Conservation (phyloP, 2,113 vertebrate species). For the Tyto alba region DNA sequence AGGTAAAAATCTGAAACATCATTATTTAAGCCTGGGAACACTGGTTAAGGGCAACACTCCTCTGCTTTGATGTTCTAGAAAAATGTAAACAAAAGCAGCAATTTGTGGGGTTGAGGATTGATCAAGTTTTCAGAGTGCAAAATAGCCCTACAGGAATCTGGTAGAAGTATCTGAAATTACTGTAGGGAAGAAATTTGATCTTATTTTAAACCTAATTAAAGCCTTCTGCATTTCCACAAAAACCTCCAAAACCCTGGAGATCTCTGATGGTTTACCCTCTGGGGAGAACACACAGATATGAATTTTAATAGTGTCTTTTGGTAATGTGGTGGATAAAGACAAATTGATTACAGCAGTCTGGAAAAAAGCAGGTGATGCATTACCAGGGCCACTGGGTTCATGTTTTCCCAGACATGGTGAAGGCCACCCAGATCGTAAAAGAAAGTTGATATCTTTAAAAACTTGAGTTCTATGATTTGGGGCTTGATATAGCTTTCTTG, state of each 20-base stretch:
- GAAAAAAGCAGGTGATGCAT: slow-evolving; percentile 55
- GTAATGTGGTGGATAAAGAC: slow-evolving; percentile 56
- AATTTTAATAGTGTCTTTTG: slow-evolving; percentile 59
- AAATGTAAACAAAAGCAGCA: slow-evolving; percentile 38
- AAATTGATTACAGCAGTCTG: slow-evolving; percentile 60
- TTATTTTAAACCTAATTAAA: slow-evolving; percentile 52
- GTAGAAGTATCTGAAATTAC: slow-evolving; percentile 43
- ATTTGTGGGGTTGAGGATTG: slow-evolving; percentile 21
- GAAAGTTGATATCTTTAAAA: slow-evolving; percentile 50
- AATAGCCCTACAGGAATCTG: slow-evolving; percentile 38
- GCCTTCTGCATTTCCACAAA: slow-evolving; percentile 41
- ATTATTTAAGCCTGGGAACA: slow-evolving; percentile 18
- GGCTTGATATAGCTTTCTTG: slow-evolving; percentile 34
- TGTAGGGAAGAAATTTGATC: slow-evolving; percentile 45
- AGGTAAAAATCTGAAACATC: not conserved
- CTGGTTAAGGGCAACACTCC: not conserved
- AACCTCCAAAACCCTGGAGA: slow-evolving; percentile 29
- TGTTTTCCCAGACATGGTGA: slow-evolving; percentile 47
- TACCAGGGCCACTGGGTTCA: slow-evolving; percentile 41
- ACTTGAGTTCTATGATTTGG: slow-evolving; percentile 9
- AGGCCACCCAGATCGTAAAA: slow-evolving; percentile 48
- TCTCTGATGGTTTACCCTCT: slow-evolving; percentile 54
- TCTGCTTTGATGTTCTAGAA: slow-evolving; percentile 8
- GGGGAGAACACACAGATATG: slow-evolving; percentile 52
- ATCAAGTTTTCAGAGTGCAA: slow-evolving; percentile 40